Percentiles rank a stretch among this genome's conserved stretches.
Conservation (phyloP, 2,113 vertebrate genomes). For the Collichthys lucidus region DNA sequence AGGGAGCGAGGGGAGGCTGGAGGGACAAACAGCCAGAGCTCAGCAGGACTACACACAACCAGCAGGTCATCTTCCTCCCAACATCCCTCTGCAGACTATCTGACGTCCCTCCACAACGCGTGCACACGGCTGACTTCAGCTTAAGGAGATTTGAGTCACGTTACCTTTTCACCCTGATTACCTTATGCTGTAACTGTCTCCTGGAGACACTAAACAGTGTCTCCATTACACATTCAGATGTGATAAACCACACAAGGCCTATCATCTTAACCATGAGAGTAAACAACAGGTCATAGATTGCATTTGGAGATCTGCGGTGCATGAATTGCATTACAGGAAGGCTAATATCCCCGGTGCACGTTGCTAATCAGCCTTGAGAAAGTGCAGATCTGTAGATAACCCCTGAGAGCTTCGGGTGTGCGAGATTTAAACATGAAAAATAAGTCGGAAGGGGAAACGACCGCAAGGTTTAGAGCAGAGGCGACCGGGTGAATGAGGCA, state of each 20-base stretch:
- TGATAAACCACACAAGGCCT: constrained; percentile 8
- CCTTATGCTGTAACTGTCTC: neutral
- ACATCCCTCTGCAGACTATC: constrained; percentile 54
- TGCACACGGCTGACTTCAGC: constrained; percentile 31
- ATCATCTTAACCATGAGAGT: constrained; percentile 20
- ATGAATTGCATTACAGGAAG: constrained; percentile 51
- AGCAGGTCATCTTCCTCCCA: constrained; percentile 55
- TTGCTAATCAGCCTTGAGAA: constrained; percentile 59
- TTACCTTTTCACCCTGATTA: constrained; percentile 48
- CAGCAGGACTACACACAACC: constrained; percentile 55
- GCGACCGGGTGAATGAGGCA: neutral
- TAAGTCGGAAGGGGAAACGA: constrained; percentile 13
- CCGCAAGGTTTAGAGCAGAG: neutral
- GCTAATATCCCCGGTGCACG: constrained; percentile 43
- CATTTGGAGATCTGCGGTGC: constrained; percentile 36
- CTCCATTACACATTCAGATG: constrained; percentile 29
- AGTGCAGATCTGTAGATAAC: constrained; percentile 54
- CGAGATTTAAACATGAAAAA: constrained; percentile 12
- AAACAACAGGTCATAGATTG: constrained; percentile 44
- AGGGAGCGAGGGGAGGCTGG: neutral
- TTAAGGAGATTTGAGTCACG: constrained; percentile 36
- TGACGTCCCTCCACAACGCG: constrained; percentile 29
- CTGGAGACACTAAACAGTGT: constrained; percentile 9
- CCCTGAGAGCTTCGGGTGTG: constrained; percentile 28
- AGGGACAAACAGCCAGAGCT: constrained; percentile 45